Base-by-base conservation (phyloP, 2,113 vertebrate genomes). In the Corapipo altera region DNA sequence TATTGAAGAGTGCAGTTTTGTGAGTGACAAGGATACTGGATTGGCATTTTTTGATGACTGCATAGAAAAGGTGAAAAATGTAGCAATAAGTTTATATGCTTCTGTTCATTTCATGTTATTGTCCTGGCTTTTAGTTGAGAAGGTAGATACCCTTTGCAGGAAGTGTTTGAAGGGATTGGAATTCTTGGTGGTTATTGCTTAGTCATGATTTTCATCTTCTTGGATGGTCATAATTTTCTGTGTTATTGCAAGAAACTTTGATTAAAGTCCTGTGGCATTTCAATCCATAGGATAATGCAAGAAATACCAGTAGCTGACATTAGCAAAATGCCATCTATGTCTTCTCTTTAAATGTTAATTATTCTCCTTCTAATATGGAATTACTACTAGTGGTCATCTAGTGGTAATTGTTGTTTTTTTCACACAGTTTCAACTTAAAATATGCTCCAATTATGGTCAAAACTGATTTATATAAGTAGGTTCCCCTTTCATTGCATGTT, bases 11-110 rank as follows among this genome's bases (percentile, higher is more conserved):
- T 99, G 99, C 96, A 99, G 99, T 87, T 99, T 99, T 87, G 99
- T 99, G 97, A 99, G 99, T 52, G 99, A 99, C 97, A 99, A 99
- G 96, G 99, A 99, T 97, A 99, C 99, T 5, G 98, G 99, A 85
- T 97, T 99, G 96, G 99, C 99, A 61, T 99, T 99, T 98, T 99
- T 99, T 97, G 99, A 99, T 91, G 99, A 99, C 96, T 99, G 99
- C 89, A 98, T 99, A 76, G 99, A 99, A 95, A 99, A 99, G 98
- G 99, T 99, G 97, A 98, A 96, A 81, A 88, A 57, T 48, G 28
- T 66, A 26, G n/a, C 37, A 76, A 14, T 51, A 51, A 91, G 79
- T 73, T 73, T 48, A 27, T 59, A 19, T 48, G 18, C 8, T 84
- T 91, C 37, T 57, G 5, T 66, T 94, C 2, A 4, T 61, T 94